Evolutionary conservation across 2,888 invertebrate species (phyloP).

Genomic region (Microdon myrmicae): DNA sequence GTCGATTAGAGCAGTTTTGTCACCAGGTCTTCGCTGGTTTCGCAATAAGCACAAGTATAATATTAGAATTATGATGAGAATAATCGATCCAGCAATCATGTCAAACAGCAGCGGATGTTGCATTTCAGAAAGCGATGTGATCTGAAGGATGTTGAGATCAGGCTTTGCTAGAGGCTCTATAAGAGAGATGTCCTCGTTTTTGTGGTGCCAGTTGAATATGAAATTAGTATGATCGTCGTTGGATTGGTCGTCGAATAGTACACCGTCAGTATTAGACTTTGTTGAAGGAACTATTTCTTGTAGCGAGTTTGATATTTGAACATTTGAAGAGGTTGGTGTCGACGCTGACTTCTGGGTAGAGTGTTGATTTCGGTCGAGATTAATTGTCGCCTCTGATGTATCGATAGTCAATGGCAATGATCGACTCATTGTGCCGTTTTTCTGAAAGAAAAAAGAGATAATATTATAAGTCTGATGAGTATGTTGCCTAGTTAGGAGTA

Average conservation of each 20-base stretch:
- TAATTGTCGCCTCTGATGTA: conserved; percentile 58
- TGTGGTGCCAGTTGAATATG: conserved; percentile 56
- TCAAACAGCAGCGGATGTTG: conserved; percentile 58
- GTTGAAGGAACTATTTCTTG: conserved; percentile 36
- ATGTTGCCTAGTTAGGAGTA: no score
- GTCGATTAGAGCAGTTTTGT: conserved; percentile 58
- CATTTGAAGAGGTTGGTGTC: conserved; percentile 17
- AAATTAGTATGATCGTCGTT: conserved; percentile 55
- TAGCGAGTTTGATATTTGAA: conserved; percentile 25
- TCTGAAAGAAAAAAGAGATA: conserved; percentile 52
- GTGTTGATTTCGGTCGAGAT: conserved; percentile 23
- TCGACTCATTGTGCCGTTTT: conserved; percentile 63
- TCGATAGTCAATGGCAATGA: conserved; percentile 64
- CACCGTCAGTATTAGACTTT: conserved; percentile 27
- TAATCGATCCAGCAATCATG: conserved; percentile 55
- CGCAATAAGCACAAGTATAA: conserved; percentile 55
- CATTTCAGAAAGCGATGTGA: conserved; percentile 55
- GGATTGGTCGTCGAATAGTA: conserved; percentile 52
- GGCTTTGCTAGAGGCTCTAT: conserved; percentile 56
- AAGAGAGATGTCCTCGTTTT: conserved; percentile 55
- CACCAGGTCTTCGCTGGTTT: conserved; percentile 54
- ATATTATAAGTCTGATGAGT: conserved; percentile 8
- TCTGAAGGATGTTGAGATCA: conserved; percentile 55
- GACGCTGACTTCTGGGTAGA: conserved; percentile 19
- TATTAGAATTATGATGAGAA: conserved; percentile 55